These are phyloP conservation scores for Ophion slaviceki DNA, from an alignment of 2,888 invertebrate genomes.

Conservation along the genomic window DNA sequence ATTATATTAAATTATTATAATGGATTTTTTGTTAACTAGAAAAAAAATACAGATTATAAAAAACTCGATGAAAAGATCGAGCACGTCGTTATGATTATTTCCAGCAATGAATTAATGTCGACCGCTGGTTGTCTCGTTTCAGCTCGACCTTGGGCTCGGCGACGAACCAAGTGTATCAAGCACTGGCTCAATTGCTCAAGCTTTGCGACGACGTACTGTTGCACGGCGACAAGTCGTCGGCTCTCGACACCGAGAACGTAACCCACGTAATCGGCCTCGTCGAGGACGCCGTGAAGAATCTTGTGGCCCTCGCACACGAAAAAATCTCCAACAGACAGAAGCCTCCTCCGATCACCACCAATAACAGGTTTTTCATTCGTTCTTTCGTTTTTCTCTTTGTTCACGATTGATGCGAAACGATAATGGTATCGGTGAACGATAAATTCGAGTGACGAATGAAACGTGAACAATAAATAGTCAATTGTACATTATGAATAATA, in stretches of 20 bases:
- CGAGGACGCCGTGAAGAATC: slow-evolving; percentile 90
- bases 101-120: neutral
- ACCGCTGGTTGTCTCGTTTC: slow-evolving; percentile 14
- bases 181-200: slow-evolving; percentile 93
- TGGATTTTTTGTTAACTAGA: too few species aligned
- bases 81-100: neutral
- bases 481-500: too few species aligned
- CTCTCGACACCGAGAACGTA: slow-evolving; percentile 87
- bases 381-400: neutral
- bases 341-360: slow-evolving; percentile 76
- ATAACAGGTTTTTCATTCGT: slow-evolving; percentile 76
- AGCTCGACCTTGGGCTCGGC: slow-evolving; percentile 91
- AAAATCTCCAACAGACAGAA: slow-evolving; percentile 89
- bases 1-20: too few species aligned
- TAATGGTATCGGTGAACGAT: neutral
- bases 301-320: slow-evolving; percentile 92
- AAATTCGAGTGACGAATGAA: neutral
- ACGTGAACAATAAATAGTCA: too few species aligned
- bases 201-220: slow-evolving; percentile 95
- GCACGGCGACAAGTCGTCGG: slow-evolving; percentile 89
- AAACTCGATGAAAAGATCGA: neutral
- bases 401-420: neutral
- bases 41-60: neutral
- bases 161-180: slow-evolving; percentile 93
- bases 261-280: slow-evolving; percentile 89